Evolutionary conservation across 2,113 vertebrate species (phyloP).

Genomic region (Lepisosteus oculatus): DNA sequence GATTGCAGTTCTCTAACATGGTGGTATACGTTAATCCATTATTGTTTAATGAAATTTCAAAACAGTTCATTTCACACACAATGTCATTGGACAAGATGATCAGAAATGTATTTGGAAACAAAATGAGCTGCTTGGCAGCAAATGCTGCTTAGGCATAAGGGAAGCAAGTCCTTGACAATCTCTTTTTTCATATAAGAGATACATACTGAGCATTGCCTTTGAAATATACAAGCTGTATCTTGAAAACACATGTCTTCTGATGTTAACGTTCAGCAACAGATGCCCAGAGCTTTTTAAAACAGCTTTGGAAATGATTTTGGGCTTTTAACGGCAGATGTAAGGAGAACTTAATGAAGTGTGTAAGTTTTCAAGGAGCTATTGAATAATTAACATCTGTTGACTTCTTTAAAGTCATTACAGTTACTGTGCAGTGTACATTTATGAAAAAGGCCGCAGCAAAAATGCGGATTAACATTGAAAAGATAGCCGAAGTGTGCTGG

Average conservation of each 20-base stretch:
- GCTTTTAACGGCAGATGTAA: conserved; percentile 31
- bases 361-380: conserved; percentile 25
- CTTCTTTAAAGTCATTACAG: conserved; percentile 15
- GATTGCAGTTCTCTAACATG: conserved; percentile 44
- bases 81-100: conserved; percentile 47
- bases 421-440: neutral
- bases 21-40: conserved; percentile 56
- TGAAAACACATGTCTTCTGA: conserved; percentile 27
- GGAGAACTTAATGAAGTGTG: conserved; percentile 35
- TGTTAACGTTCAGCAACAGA: conserved; percentile 21
- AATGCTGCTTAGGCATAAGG: neutral
- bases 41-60: conserved; percentile 56
- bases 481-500: neutral
- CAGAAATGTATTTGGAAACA: conserved; percentile 32
- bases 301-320: neutral
- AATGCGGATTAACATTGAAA: neutral
- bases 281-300: conserved; percentile 9
- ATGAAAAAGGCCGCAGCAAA: neutral
- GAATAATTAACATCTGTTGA: conserved; percentile 37
- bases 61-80: conserved; percentile 55
- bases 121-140: neutral
- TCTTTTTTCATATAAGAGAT: conserved; percentile 16
- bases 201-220: conserved; percentile 15
- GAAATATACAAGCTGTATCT: conserved; percentile 14
- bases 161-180: neutral